Base-by-base conservation (phyloP, 1,140 invertebrate genomes). In the Pararge aegeria region DNA sequence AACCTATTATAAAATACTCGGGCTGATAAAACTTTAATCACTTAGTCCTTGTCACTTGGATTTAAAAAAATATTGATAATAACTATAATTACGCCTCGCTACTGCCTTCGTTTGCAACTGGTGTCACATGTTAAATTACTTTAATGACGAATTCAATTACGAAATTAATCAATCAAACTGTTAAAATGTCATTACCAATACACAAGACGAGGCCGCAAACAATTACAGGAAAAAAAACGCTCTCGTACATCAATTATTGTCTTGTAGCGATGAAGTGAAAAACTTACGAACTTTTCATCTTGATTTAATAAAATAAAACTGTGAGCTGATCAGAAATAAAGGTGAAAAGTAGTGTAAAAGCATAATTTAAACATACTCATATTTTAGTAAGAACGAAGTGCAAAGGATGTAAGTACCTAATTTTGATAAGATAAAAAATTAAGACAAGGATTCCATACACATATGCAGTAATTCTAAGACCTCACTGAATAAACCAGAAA, bases 1-100 rank as follows among this genome's bases (percentile, higher is more conserved):
- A 74, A 72, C 67, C 74, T 75, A 78, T 80, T 77, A 70, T 60
- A 51, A 61, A 60, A 56, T 51, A 42, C 34, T 18, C 5, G 56
- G n/a, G 37, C 34, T 54, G 40, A 60, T 64, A 46, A 57, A 61
- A 57, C 49, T 53, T 63, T 63, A 57, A 63, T 63, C 61, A 53
- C 54, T 57, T 53, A 63, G 30, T 34, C 30, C 30, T 34, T 12
- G 9, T 34, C 30, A 7, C 0, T 34, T 34, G 30, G 30, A 34
- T 34, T n/a, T 34, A 34, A 34, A 34, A 34, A 34, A 49, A 30
- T 49, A 19, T 13, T 21, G 48, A 63, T 57, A 63, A 57, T 57
- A 42, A 30, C 59, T 49, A 30, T 63, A 63, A 63, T 63, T 57
- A 48, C 40, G 19, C n/a, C 15, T 30, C 48, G 15, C 38, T 20